Base-by-base conservation (phyloP, 2,888 invertebrate genomes). In the Graphium colonna region DNA sequence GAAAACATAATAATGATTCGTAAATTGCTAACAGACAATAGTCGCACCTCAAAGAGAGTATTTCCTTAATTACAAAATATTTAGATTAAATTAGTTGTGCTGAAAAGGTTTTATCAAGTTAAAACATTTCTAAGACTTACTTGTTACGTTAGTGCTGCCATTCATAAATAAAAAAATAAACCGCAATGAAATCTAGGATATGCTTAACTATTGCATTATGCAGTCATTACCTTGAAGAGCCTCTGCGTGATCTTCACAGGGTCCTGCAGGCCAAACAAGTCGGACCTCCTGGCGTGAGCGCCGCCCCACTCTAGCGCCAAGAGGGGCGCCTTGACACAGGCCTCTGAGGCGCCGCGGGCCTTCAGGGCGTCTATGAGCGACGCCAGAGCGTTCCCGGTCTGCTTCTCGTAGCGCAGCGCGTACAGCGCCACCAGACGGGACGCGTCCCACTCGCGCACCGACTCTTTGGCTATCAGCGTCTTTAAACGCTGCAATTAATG, bases 221-320 rank as follows among this genome's bases (percentile, higher is more conserved):
- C n/a, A n/a, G n/a, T n/a, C n/a, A n/a, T n/a, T n/a, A 91, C 95
- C 92, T 95, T 98, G 73, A 94, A 96, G 69, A 94, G 93, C 77
- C 95, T 91, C 81, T 98, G 97, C 0, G 98, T 98, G 64, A 98
- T 96, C 69, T 98, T 96, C 0, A 94, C 94, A 44, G 97, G 95
- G 64, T 95, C 95, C 74, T 95, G 94, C 50, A 94, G 91, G 1
- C 95, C 95, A 73, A 97, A 97, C 56, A 98, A 88, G 79, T 98
- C 97, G 58, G 92, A 93, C 69, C 95, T 95, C 41, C 97, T 84
- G 0, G 94, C 93, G 74, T 95, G 95, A 15, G 93, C 93, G 4
- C 97, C 97, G 8, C 96, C 97, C 77, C 96, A 97, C 79, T 97
- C 96, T 60, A 97, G 78, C 49, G 96, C 85, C 58, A 91, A 90